Evolutionary conservation across 2,888 invertebrate genomes (phyloP), one percentile per base, ranked within the genome.

Genomic region (Coleophora deauratella): DNA sequence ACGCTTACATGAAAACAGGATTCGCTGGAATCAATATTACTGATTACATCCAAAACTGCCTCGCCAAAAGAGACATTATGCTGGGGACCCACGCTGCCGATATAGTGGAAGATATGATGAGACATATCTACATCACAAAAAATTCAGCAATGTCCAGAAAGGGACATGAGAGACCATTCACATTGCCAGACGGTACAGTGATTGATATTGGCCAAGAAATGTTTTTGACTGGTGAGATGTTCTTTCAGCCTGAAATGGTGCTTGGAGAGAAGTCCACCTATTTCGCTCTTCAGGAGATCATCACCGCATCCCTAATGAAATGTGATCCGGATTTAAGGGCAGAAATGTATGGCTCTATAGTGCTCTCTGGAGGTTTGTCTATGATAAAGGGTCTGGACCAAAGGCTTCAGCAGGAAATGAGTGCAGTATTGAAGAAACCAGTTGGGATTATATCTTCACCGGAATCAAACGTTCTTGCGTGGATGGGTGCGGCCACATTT

Each of bases 401-500:
- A 1, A 63, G 81, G 15, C 45, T 82, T 27, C 32, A 49, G 2
- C 11, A 33, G 1, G 82, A 81, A 43, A 15, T 81, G 2, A 61
- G 66, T 36, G 33, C 33, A 2, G 9, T 55, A 1, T 40, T 55
- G 0, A 9, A 55, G 1, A 52, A 46, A 8, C 56, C 67, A 0
- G 67, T 72, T 0, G 56, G 58, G 27, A 49, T 82, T 2, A 1
- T 65, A 1, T 37, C 55, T 0, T 67, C 72, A 0, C 27, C 58
- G 0, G 82, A 84, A 47, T 49, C 70, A 0, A 72, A 72, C 31
- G 59, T 70, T 0, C 50, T 71, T 1, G 27, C 72, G 0, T 82
- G 81, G 82, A 47, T 82, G 11, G 84, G 84, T 0, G 84, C 72
- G 3, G 71, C 84, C 1, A 68, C 68, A 0, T 81, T 78, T 37